Evolutionary conservation across 2,888 invertebrate species (phyloP).

Genomic region (Amphimallon solstitiale): DNA sequence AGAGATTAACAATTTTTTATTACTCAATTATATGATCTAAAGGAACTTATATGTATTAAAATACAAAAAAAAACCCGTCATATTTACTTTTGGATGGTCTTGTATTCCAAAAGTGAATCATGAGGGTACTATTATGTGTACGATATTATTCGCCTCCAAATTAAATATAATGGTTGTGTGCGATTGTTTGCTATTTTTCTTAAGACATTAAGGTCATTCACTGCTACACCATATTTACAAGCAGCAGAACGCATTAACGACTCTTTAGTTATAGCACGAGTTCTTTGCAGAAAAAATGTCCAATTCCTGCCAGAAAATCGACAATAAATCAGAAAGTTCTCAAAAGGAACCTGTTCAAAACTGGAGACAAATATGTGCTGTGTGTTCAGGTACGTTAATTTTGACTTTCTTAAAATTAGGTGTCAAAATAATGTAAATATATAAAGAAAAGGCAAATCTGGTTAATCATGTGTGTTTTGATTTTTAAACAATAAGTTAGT

Average conservation of each 20-base stretch:
- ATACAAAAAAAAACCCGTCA: too few species aligned
- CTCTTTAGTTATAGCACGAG: not conserved
- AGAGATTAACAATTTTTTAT: too few species aligned
- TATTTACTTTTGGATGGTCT: too few species aligned
- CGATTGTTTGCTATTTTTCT: conserved; percentile 27
- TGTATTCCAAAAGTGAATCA: too few species aligned
- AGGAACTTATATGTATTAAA: too few species aligned
- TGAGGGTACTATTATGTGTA: not conserved
- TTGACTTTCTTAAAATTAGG: not conserved
- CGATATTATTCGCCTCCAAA: not conserved
- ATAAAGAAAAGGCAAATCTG: too few species aligned
- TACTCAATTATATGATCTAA: too few species aligned
- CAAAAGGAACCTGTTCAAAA: conserved; percentile 8
- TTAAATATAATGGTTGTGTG: conserved; percentile 2
- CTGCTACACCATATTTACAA: conserved; percentile 6
- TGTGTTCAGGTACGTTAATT: conserved; percentile 30
- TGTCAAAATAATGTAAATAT: too few species aligned
- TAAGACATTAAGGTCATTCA: conserved; percentile 30
- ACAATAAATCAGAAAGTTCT: not conserved
- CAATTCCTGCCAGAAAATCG: conserved; percentile 8
- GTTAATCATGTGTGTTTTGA: too few species aligned
- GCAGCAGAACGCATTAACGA: not conserved
- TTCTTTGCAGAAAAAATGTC: conserved; percentile 11
- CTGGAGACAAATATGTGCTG: conserved; percentile 33
- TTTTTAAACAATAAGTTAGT: too few species aligned